Conservation (phyloP, 2,888 invertebrate species). For the Physocephala rufipes region DNA sequence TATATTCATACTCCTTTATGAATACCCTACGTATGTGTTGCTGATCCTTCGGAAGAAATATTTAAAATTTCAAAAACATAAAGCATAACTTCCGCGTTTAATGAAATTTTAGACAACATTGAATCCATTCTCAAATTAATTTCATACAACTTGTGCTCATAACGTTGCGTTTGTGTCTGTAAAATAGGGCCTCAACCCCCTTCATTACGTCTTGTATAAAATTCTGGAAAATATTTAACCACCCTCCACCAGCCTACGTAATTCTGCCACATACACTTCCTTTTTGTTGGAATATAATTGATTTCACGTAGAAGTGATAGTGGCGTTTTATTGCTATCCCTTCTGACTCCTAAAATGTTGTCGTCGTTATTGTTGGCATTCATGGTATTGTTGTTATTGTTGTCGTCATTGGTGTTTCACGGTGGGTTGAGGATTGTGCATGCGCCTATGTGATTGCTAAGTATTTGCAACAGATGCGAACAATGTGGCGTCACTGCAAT, state of each 20-base stretch:
- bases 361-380: too few relatives aligned
- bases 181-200: not conserved
- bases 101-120: conserved; percentile 10
- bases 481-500: conserved; percentile 31
- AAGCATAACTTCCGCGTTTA: conserved; percentile 5
- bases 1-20: not conserved
- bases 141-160: conserved; percentile 32
- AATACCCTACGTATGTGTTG: not conserved
- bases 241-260: too few relatives aligned
- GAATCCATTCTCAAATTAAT: conserved; percentile 30
- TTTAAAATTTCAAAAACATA: not conserved
- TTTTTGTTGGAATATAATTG: conserved; percentile 33
- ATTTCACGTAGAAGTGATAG: conserved; percentile 28
- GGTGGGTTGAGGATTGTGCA: not conserved
- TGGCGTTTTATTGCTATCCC: conserved; percentile 19
- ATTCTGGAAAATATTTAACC: not conserved
- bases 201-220: too few relatives aligned
- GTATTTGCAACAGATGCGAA: conserved; percentile 31
- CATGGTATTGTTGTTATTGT: conserved; percentile 14
- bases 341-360: not conserved
- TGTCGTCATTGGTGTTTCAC: not conserved
- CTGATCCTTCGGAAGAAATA: not conserved
- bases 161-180: conserved; percentile 11
- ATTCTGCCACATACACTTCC: conserved; percentile 6
- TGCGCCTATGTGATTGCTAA: not conserved